Base-by-base conservation (phyloP, 2,888 invertebrate species). In the Leptinotarsa rubiginosa region DNA sequence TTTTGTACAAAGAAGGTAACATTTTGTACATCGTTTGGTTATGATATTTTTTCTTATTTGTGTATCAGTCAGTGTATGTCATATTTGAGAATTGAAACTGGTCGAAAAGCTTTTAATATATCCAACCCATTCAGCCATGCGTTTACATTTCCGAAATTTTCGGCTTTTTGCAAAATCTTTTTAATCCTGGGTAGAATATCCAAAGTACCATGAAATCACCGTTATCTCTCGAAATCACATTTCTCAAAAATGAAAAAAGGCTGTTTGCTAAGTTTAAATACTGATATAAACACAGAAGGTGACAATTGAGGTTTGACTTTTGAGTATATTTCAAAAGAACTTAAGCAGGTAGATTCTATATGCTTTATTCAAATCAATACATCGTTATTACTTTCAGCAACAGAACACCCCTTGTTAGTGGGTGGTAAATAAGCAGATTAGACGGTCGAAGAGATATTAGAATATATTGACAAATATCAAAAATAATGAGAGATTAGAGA, bases 391-490 rank as follows among this genome's bases (percentile, higher is more conserved):
- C 54, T 75, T 70, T 68, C 31, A 64, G 18, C 41, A 75, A 73
- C 73, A 75, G 65, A 75, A 67, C 73, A 62, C 70, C 75, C 73
- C 20, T 49, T 73, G 67, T 73, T 68, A 16, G 50, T 54, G 70
- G 67, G 75, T 64, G 70, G 70, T 64, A 71, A 76, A 71, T 75
- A 74, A 62, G 69, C 31, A 73, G 72, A 74, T 74, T 73, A 76
- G 52, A 49, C 50, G 15, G 54, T 20, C 12, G 62, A 41, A n/a
- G n/a, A 41, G 25, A 62, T 5, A 62, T 62, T 62, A 59, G 15
- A 25, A 59, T 3, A 7, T 52, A 18, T 41, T 41, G 41, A 41
- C 41, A 12, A 12, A 41, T 41, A 41, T 41, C 2, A 41, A 41
- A 41, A 41, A 41, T 41, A 10, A 41, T 41, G 41, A 41, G 41